phyloP scores from a whole-genome alignment of 2,888 invertebrate species.

The Acanthosoma haemorrhoidale region DNA sequence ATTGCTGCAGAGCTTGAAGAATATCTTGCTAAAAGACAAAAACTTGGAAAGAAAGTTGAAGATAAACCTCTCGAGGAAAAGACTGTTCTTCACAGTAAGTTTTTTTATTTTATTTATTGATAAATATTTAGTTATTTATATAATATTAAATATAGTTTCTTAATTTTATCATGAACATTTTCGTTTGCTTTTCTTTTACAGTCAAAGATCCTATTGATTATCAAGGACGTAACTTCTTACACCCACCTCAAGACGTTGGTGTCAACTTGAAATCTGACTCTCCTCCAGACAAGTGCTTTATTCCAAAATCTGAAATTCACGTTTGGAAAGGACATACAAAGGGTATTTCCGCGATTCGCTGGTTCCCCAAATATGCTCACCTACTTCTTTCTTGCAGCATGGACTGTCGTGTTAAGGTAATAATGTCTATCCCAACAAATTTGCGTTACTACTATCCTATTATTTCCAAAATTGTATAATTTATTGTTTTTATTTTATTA shows the following conservation, averaged over 20 bases:
- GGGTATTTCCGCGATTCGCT: conserved; percentile 88
- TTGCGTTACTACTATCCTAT: too few relatives aligned
- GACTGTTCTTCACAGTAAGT: conserved; percentile 82
- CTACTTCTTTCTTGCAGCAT: conserved; percentile 91
- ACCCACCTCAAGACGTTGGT: conserved; percentile 87
- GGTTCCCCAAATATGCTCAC: conserved; percentile 93
- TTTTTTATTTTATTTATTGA: not conserved
- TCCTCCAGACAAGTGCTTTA: conserved; percentile 90
- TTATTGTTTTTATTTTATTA: too few relatives aligned
- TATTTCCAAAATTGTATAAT: too few relatives aligned
- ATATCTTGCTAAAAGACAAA: conserved; percentile 83
- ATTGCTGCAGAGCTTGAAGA: conserved; percentile 92
- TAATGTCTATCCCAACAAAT: too few relatives aligned
- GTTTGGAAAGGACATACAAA: conserved; percentile 97
- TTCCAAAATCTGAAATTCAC: conserved; percentile 92
- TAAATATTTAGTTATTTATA: not conserved
- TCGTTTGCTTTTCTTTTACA: conserved; percentile 45
- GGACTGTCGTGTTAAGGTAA: conserved; percentile 91
- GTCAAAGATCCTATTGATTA: conserved; percentile 92
- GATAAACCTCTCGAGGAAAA: conserved; percentile 94
- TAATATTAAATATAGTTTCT: not conserved
- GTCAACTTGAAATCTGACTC: conserved; percentile 79
- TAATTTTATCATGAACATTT: not conserved
- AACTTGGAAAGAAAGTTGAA: conserved; percentile 76
- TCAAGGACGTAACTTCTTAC: conserved; percentile 91